Evolutionary conservation across 2,888 invertebrate species (phyloP).

Genomic region (Tiphia femorata): DNA sequence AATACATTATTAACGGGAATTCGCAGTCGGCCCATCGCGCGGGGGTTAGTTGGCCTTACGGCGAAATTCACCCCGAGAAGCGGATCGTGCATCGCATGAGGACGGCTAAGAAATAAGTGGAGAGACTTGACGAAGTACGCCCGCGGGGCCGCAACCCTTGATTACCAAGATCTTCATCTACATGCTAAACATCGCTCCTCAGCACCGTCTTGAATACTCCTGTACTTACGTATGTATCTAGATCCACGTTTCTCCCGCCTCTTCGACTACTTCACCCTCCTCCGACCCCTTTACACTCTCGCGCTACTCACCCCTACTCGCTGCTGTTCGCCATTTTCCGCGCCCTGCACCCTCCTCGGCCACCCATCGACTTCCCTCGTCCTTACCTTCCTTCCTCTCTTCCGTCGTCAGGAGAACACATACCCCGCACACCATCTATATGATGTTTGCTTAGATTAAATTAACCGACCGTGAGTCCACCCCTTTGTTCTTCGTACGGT

Average conservation of each 20-base stretch:
- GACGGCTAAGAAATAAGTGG: slow-evolving; percentile 60
- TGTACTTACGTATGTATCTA: slow-evolving; percentile 67
- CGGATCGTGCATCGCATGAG: slow-evolving; percentile 38
- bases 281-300: slow-evolving; percentile 20
- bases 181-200: slow-evolving; percentile 66
- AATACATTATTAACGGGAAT: too few species aligned
- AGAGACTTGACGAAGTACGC: slow-evolving; percentile 66
- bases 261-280: slow-evolving; percentile 23
- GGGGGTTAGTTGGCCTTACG: too few species aligned
- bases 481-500: slow-evolving; percentile 57
- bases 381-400: slow-evolving; percentile 6
- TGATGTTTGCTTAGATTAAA: slow-evolving; percentile 68
- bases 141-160: slow-evolving; percentile 65
- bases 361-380: slow-evolving; percentile 11
- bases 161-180: slow-evolving; percentile 69
- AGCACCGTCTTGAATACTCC: slow-evolving; percentile 62
- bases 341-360: slow-evolving; percentile 30
- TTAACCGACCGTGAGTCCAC: slow-evolving; percentile 61
- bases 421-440: slow-evolving; percentile 61
- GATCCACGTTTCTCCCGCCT: slow-evolving; percentile 56
- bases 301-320: slow-evolving; percentile 23
- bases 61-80: slow-evolving; percentile 12
- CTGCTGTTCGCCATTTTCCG: slow-evolving; percentile 25
- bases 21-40: too few species aligned
- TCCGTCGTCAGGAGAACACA: slow-evolving; percentile 50